Conservation (phyloP, 2,888 invertebrate genomes). For the Petrophora chlorosata region DNA sequence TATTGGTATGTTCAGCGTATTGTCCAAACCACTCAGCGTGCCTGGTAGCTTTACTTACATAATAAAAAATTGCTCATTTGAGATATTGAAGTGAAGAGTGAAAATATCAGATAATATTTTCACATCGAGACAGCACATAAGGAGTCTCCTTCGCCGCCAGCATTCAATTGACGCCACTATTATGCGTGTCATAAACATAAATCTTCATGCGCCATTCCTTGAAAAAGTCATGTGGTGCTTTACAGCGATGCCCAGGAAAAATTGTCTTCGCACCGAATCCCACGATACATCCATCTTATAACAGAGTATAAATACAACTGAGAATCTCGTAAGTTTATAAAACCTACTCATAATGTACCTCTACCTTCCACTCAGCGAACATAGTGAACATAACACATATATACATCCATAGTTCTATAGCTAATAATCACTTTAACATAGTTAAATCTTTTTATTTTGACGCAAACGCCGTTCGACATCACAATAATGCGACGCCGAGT, state of each 20-base stretch:
- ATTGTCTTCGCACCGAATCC: slow-evolving; percentile 42
- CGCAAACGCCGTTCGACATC: slow-evolving; percentile 43
- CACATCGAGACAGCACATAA: no score
- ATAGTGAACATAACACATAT: slow-evolving; percentile 3
- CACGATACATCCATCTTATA: slow-evolving; percentile 19
- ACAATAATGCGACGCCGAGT: slow-evolving; percentile 48
- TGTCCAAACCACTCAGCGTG: no score
- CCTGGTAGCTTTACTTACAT: no score
- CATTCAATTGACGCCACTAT: slow-evolving; percentile 61
- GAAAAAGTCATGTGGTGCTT: slow-evolving; percentile 54
- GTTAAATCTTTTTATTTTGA: slow-evolving; percentile 43
- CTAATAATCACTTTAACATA: slow-evolving; percentile 39
- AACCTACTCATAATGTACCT: slow-evolving; percentile 28
- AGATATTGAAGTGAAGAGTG: no score
- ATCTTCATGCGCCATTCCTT: slow-evolving; percentile 53
- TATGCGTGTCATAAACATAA: slow-evolving; percentile 62
- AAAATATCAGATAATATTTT: no score
- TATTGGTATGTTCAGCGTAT: no score
- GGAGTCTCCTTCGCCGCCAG: slow-evolving; percentile 27
- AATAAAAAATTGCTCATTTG: no score
- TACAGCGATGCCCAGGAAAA: slow-evolving; percentile 45
- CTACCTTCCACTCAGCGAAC: background rate
- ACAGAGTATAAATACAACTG: slow-evolving; percentile 27
- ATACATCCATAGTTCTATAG: no score
- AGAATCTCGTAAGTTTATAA: slow-evolving; percentile 27